phyloP scores from a whole-genome alignment of 92 coral and sea anemone genomes.

The Paragorgia papillata region DNA sequence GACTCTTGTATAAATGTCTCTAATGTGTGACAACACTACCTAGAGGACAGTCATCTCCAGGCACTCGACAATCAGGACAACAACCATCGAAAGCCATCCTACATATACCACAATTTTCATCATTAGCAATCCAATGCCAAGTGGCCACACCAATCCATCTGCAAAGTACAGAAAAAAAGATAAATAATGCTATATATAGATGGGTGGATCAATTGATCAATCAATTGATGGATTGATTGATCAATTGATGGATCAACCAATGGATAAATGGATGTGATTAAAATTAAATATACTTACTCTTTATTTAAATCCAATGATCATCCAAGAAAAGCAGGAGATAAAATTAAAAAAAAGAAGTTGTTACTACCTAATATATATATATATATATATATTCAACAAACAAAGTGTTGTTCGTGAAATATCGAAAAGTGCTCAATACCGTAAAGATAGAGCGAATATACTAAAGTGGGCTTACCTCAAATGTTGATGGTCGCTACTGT shows the following conservation, averaged over 20 bases:
- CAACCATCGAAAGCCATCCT: conserved; percentile 99
- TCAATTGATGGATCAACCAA: no score
- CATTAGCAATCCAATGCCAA: conserved; percentile 99
- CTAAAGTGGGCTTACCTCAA: no score
- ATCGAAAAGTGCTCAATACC: no score
- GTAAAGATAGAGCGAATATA: no score
- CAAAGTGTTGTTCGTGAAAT: no score
- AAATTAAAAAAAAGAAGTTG: not conserved
- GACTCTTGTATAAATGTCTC: no score
- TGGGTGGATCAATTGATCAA: no score
- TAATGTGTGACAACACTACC: conserved; percentile 69
- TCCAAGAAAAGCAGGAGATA: not conserved
- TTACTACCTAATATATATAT: no score
- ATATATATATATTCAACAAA: no score
- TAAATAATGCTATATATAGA: no score
- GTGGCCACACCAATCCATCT: conserved; percentile 99
- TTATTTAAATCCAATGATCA: not conserved
- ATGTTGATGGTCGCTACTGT: no score
- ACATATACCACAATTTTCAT: conserved; percentile 98
- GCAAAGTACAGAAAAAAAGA: not conserved
- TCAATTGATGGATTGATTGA: no score
- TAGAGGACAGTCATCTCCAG: conserved; percentile 98
- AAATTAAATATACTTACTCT: not conserved
- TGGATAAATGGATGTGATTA: not conserved
- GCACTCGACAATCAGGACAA: conserved; percentile 92